Evolutionary conservation across 2,888 invertebrate genomes (phyloP).

Genomic region (Temnothorax unifasciatus): DNA sequence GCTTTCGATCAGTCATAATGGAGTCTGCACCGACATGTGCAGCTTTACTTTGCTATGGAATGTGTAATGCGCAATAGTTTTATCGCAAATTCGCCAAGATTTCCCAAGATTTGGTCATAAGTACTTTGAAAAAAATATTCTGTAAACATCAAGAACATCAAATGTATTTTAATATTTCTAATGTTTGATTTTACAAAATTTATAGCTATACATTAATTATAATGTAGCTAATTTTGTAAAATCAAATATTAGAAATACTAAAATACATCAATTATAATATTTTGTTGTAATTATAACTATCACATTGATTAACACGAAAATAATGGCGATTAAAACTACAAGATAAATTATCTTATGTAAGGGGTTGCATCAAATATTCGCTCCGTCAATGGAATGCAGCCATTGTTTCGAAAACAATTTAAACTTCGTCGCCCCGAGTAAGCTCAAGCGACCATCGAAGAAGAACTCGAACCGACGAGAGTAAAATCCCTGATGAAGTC

Average conservation of each 20-base stretch:
- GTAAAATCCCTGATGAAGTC: conserved; percentile 18
- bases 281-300: not conserved
- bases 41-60: conserved; percentile 19
- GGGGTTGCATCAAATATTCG: conserved; percentile 52
- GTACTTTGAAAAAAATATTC: not conserved
- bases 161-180: not conserved
- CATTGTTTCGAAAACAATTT: conserved; percentile 74
- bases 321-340: not conserved
- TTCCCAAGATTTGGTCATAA: not conserved
- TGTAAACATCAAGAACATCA: not conserved
- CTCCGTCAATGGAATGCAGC: conserved; percentile 25
- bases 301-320: not conserved
- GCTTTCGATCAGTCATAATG: conserved; percentile 43
- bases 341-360: conserved; percentile 15
- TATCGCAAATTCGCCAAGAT: not conserved
- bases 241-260: too few relatives aligned
- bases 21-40: not conserved
- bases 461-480: conserved; percentile 37
- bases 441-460: conserved; percentile 42
- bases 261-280: not conserved
- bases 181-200: not conserved
- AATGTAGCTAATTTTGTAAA: too few relatives aligned
- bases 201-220: not conserved
- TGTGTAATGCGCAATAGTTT: not conserved
- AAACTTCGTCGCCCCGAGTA: conserved; percentile 64